Percentiles rank a stretch among this genome's conserved stretches.
These are phyloP conservation scores for Austrolebias charrua DNA, from an alignment of 2,797 vertebrate genomes.

Conservation along the genomic window DNA sequence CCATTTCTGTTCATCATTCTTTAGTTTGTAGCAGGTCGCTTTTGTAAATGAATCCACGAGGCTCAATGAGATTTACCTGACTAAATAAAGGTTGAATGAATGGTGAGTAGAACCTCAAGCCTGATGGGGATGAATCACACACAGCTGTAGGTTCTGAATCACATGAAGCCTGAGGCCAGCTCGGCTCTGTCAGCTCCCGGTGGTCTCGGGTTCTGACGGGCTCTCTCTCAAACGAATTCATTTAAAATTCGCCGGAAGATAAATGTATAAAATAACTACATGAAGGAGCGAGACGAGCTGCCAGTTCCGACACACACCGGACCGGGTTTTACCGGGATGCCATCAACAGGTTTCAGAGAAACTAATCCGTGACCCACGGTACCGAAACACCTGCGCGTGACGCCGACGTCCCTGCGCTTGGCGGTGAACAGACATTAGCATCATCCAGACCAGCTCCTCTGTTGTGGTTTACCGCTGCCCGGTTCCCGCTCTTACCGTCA, in stretches of 20 bases:
- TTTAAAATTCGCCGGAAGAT: no score
- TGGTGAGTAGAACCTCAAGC: neutral
- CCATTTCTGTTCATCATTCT: no score
- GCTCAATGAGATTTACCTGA: no score
- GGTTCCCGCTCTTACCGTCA: slow-evolving; percentile 52
- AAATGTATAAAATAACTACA: no score
- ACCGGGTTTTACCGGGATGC: neutral
- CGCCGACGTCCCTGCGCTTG: slow-evolving; percentile 10
- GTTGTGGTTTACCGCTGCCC: neutral
- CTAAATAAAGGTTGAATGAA: no score
- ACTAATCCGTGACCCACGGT: slow-evolving; percentile 28
- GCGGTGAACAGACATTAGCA: neutral
- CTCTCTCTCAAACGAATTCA: no score
- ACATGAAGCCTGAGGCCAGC: neutral
- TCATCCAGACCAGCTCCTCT: neutral
- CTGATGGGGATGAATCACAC: neutral
- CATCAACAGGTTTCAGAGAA: slow-evolving; percentile 58
- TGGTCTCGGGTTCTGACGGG: no score
- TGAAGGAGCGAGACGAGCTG: neutral
- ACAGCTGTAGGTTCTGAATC: neutral
- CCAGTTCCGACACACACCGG: neutral
- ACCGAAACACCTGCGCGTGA: slow-evolving; percentile 9
- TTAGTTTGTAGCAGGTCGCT: no score
- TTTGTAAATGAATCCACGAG: no score
- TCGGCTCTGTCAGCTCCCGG: neutral